Base-by-base conservation (phyloP, 53 echinoderm and acorn worm species). In the Echinarachnius parma region DNA sequence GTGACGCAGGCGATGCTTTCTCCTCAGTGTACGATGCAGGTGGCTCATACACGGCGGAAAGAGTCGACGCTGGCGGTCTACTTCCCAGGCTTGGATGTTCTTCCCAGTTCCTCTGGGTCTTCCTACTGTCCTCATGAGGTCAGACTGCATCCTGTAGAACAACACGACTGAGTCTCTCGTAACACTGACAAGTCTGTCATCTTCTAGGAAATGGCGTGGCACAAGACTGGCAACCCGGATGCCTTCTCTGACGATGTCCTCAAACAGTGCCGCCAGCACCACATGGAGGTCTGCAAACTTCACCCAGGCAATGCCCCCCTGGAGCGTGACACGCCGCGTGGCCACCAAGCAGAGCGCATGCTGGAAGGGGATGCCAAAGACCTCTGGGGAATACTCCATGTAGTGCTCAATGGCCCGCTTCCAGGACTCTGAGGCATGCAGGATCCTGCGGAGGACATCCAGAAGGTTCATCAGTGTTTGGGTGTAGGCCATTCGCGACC, bases 21-120 rank as follows among this genome's bases (percentile, higher is more conserved):
- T 60, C 54, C 88, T 78, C 36, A 96, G 57, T 18, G 76, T 74
- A 8, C 57, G 50, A 66, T 91, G 91, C 16, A 91, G 66, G 32
- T 96, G 81, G 21, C 61, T 69, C 96, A 96, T 96, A 53, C 96
- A 96, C 1, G 88, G 96, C 23, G 96, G 96, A 59, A 88, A 96
- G 20, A 31, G 47, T 0, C n/a, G 4, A 7, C 54, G 62, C 23
- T 81, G 67, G 25, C 71, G 31, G 34, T 90, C 87, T n/a, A 94
- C 48, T 46, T 87, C 50, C 42, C 31, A 42, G 15, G 28, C 34
- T 5, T 13, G 18, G 29, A 67, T 69, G 21, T 11, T 21, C 13
- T 22, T 66, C 29, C 57, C 53, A 52, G 49, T 32, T 34, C 52
- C 59, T 58, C 60, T 59, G n/a, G n/a, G n/a, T n/a, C 29, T 10